Evolutionary conservation across 2,113 vertebrate species (phyloP).

Genomic region (Eudyptes chrysolophus): DNA sequence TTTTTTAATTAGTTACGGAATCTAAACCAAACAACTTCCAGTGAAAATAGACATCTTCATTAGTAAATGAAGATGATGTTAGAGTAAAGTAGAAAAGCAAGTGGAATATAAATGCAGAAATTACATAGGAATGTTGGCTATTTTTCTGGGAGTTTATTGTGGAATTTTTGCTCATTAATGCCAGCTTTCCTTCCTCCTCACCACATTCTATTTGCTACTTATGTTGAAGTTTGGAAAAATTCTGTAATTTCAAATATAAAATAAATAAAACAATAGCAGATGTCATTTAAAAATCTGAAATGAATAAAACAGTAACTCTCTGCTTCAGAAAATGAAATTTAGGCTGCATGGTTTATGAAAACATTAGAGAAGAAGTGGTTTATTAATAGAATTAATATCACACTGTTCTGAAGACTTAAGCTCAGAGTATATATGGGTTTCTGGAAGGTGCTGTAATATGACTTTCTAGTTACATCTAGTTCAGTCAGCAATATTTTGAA

Average conservation of each 20-base stretch:
- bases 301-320: not conserved
- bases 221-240: constrained; percentile 60
- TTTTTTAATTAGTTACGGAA: not conserved
- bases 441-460: not conserved
- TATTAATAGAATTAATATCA: not conserved
- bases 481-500: not conserved
- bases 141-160: constrained; percentile 54
- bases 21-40: constrained; percentile 35
- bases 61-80: constrained; percentile 39
- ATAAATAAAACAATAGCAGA: constrained; percentile 38
- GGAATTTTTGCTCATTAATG: constrained; percentile 67
- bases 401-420: not conserved
- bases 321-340: constrained; percentile 7
- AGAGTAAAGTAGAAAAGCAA: constrained; percentile 6
- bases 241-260: constrained; percentile 52
- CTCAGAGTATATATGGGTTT: not conserved
- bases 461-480: not conserved
- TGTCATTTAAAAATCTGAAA: constrained; percentile 44
- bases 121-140: not conserved
- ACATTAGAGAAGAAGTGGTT: not conserved
- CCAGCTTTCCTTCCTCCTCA: constrained; percentile 65
- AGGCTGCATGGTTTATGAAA: not conserved
- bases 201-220: constrained; percentile 59
- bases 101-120: constrained; percentile 43
- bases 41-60: constrained; percentile 14